phyloP scores from a whole-genome alignment of 1,140 invertebrate genomes.

The Calliphora vicina region DNA sequence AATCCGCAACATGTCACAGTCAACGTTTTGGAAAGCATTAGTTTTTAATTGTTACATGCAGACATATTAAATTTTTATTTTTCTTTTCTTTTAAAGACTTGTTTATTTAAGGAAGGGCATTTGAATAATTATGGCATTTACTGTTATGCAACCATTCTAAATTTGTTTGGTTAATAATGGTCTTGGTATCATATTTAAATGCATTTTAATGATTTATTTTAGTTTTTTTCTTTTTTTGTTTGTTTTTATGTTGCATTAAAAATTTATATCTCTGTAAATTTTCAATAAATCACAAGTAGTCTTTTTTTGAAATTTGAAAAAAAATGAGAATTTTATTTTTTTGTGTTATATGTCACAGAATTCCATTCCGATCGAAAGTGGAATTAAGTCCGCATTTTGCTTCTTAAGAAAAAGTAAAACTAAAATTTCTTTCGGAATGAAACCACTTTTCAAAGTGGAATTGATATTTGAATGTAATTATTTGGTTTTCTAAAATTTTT shows the following conservation, averaged over 20 bases:
- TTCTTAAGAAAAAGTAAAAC: too few species aligned
- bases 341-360: too few species aligned
- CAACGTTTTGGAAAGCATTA: background rate
- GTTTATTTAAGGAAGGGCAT: background rate
- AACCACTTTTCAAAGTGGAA: too few species aligned
- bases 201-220: constrained; percentile 1
- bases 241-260: background rate
- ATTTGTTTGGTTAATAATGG: background rate
- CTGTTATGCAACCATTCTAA: background rate
- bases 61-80: background rate
- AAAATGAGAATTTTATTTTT: too few species aligned
- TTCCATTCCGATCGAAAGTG: too few species aligned
- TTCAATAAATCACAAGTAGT: background rate
- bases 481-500: too few species aligned
- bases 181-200: background rate
- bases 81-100: background rate
- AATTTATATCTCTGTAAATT: constrained; percentile 1
- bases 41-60: background rate
- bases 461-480: too few species aligned
- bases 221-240: background rate
- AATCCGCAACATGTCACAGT: background rate
- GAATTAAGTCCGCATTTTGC: too few species aligned
- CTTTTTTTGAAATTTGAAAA: background rate
- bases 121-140: background rate
- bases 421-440: too few species aligned